Percentiles rank a stretch among this genome's conserved stretches.
Conservation (phyloP, 2,888 invertebrate genomes). For the Eledona agricola region DNA sequence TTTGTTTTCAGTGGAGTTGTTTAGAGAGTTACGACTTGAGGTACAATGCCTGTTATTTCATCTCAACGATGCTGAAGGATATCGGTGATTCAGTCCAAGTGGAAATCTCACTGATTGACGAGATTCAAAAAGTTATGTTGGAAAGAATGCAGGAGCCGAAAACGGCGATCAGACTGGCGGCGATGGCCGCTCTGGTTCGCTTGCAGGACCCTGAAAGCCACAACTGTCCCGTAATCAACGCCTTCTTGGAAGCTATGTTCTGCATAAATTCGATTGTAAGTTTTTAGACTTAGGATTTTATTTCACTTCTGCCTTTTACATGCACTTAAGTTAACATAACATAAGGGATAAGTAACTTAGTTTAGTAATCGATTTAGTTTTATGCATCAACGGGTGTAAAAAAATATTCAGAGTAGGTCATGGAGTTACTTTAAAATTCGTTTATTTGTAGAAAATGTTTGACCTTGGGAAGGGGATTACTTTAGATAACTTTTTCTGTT, state of each 20-base stretch:
- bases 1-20: constrained; percentile 6
- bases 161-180: constrained; percentile 79
- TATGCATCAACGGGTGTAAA: too few species aligned
- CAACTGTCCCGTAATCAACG: constrained; percentile 79
- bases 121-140: constrained; percentile 49
- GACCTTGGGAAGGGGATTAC: too few species aligned
- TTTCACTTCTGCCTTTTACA: background rate
- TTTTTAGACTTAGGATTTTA: constrained; percentile 11
- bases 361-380: too few species aligned
- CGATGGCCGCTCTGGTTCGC: constrained; percentile 78
- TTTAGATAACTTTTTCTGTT: too few species aligned
- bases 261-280: constrained; percentile 73
- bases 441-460: too few species aligned
- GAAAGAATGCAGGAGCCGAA: constrained; percentile 68
- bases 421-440: too few species aligned
- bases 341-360: too few species aligned
- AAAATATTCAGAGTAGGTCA: too few species aligned
- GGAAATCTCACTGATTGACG: constrained; percentile 47
- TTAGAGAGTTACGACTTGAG: constrained; percentile 4
- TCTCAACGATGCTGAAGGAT: constrained; percentile 43
- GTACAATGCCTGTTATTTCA: constrained; percentile 45
- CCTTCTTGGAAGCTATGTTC: constrained; percentile 77
- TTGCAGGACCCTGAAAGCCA: constrained; percentile 81
- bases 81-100: constrained; percentile 43
- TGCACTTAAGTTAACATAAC: too few species aligned